Evolutionary conservation across 2,888 invertebrate species (phyloP).

Genomic region (Pseudococcus longispinus): DNA sequence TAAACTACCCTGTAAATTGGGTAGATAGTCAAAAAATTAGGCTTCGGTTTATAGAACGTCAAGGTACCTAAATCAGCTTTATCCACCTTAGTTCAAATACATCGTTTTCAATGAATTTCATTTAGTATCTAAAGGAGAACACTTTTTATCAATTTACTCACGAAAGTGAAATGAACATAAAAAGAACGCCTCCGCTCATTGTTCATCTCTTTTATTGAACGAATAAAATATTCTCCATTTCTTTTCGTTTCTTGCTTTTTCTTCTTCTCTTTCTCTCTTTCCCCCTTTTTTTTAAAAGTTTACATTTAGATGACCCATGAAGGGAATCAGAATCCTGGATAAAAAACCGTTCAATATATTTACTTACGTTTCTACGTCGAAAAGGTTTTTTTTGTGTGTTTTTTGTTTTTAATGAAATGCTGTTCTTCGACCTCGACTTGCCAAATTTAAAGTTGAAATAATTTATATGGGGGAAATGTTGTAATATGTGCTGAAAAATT

Average conservation of each 20-base stretch:
- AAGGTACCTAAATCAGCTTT: too few relatives aligned
- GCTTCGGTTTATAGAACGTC: too few relatives aligned
- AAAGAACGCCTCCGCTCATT: slow-evolving; percentile 4
- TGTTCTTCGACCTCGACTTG: background rate
- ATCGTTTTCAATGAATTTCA: background rate
- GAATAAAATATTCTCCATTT: background rate
- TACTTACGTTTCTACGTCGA: background rate
- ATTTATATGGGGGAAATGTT: background rate
- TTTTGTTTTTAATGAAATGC: background rate
- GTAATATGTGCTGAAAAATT: background rate
- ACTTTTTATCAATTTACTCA: background rate
- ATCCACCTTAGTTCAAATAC: background rate
- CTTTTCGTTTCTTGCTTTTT: background rate
- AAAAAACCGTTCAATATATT: slow-evolving; percentile 4
- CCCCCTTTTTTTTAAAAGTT: background rate
- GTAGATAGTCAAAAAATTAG: too few relatives aligned
- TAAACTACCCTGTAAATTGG: too few relatives aligned
- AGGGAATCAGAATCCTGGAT: background rate
- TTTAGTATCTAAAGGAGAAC: background rate
- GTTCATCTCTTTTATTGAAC: background rate
- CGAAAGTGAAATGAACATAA: slow-evolving; percentile 4
- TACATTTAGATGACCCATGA: slow-evolving; percentile 4
- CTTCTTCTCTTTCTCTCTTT: background rate
- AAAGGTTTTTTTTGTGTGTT: background rate
- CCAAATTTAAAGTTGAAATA: background rate